Base-by-base conservation (phyloP, 2,113 vertebrate species). In the Cichladusa arquata region DNA sequence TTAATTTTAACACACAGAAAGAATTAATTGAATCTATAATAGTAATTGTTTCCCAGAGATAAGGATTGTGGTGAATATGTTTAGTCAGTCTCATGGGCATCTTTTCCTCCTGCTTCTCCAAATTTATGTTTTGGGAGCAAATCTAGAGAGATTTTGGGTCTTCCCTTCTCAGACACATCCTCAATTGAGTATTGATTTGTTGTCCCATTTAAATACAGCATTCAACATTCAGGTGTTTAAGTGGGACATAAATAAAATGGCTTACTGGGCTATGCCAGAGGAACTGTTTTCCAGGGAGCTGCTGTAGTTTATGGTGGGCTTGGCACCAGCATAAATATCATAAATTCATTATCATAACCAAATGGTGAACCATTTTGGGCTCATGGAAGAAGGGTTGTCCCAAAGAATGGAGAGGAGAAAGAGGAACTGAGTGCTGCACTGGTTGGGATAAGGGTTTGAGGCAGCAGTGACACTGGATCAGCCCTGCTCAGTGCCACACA, bases 161-260 rank as follows among this genome's bases (percentile, higher is more conserved):
- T 65, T 6, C 25, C 24, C 12, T 54, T 26, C 33, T 23, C 17
- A 11, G 23, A 36, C 34, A 33, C 17, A 19, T 67, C 33, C 36
- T 18, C 44, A 74, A 2, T 19, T 70, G 76, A 77, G 74, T 91
- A 84, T 95, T 97, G 96, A 97, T 97, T 86, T 95, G 89, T 96
- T 82, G n/a, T 94, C 96, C 96, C n/a, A 83, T 94, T 96, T 97
- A 92, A 93, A 95, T 95, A 83, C 69, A 83, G 77, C 88, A 48
- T 95, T 98, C 77, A 71, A 50, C 73, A 94, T 80, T 93, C 92
- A 87, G 93, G 93, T 95, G 64, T 84, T n/a, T 95, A 92, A 97
- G 94, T 31, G 84, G 50, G 48, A 91, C 94, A 94, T 98, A 97
- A 98, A 98, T 98, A 98, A 96, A 96, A 78, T 40, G 34, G 44